Evolutionary conservation across 2,888 invertebrate genomes (phyloP), one percentile per base, ranked within the genome.

Genomic region (Esperia sulphurella): DNA sequence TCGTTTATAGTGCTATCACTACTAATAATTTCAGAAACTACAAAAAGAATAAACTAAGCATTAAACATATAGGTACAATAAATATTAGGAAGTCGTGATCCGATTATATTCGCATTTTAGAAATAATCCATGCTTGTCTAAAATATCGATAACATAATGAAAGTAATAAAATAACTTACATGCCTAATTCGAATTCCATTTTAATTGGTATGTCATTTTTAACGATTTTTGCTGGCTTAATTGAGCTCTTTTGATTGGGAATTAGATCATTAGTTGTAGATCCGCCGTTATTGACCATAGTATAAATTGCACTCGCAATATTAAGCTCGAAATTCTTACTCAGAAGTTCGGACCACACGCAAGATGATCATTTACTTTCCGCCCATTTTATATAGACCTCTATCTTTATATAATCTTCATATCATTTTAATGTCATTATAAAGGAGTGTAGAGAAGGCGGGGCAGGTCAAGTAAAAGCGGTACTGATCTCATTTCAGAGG

Each of bases 261-360:
- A 71, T 74, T 73, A 76, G 68, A 71, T 73, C 63, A 68, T 71
- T 72, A 68, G 63, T 63, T 71, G 66, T 61, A 63, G 68, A 71
- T 70, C 56, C 52, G 54, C 49, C 55, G 65, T 69, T 71, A 68
- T 68, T 66, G 63, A 53, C 57, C 55, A 53, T 58, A 61, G 52
- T 64, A 56, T 71, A 69, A 68, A 33, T 72, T 70, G 67, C 58
- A 51, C 69, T 61, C 61, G 59, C 59, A 64, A 74, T 69, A 74
- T 71, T 56, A 56, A 64, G 68, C 65, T 65, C 57, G 64, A 65
- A 67, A 65, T 67, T 68, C 52, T 55, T 70, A 66, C 65, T 68
- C 57, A 61, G 65, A 70, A 71, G 57, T 50, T 42, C 50, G 58
- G 82, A 80, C 83, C 83, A 81, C 83, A 82, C 81, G 74, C 77